Evolutionary conservation across 2,113 vertebrate genomes (phyloP).

Genomic region (Poeciliopsis occidentalis): DNA sequence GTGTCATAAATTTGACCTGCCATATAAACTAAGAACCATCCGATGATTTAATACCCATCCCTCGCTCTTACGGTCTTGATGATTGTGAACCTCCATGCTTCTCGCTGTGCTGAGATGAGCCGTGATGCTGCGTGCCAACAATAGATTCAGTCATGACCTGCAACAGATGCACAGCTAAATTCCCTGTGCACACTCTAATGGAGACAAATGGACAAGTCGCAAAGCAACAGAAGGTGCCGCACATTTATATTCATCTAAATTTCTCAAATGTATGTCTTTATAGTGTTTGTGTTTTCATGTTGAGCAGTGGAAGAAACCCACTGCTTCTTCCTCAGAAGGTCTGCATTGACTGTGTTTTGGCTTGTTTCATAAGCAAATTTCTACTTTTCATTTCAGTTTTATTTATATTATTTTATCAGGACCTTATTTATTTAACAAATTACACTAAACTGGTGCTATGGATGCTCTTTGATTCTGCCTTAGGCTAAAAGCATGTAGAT

Average conservation of each 20-base stretch:
- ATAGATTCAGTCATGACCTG: constrained; percentile 69
- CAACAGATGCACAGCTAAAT: constrained; percentile 75
- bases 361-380: not conserved
- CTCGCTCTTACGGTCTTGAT: not conserved
- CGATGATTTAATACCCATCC: not conserved
- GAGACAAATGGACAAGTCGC: constrained; percentile 70
- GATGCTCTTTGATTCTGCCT: not conserved
- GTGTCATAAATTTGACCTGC: not conserved
- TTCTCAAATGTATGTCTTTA: constrained; percentile 23
- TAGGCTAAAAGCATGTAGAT: not conserved
- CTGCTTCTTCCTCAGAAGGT: not conserved
- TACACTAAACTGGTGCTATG: not conserved
- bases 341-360: not conserved
- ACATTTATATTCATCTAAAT: constrained; percentile 65
- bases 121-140: constrained; percentile 38
- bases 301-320: not conserved
- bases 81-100: not conserved
- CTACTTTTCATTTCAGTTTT: not conserved
- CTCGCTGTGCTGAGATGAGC: constrained; percentile 3
- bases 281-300: constrained; percentile 17
- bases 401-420: not conserved
- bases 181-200: constrained; percentile 68
- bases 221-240: constrained; percentile 62
- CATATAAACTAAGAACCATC: not conserved
- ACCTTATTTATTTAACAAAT: not conserved